phyloP scores from a whole-genome alignment of 2,888 invertebrate species.

The Caenorhabditis sp. region DNA sequence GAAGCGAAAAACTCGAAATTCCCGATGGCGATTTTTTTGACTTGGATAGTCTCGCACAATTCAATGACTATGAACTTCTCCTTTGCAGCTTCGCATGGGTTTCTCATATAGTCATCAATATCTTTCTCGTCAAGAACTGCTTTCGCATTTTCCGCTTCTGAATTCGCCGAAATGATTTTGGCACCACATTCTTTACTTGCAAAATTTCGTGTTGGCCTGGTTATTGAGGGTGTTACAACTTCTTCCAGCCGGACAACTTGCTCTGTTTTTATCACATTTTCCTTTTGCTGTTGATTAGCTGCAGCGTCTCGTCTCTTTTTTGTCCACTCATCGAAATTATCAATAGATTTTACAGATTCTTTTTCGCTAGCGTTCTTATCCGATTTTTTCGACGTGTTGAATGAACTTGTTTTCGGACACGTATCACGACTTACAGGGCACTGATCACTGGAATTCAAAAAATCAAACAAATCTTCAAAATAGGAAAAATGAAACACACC shows the following conservation, averaged over 20 bases:
- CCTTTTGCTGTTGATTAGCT: slow-evolving; percentile 1
- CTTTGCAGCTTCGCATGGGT: slow-evolving; percentile 82
- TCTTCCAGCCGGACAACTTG: slow-evolving; percentile 12
- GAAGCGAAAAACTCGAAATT: slow-evolving; percentile 98
- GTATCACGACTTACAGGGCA: slow-evolving; percentile 5
- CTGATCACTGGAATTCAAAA: not conserved
- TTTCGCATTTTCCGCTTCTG: slow-evolving; percentile 83
- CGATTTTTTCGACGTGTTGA: slow-evolving; percentile 21
- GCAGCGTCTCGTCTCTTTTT: slow-evolving; percentile 37
- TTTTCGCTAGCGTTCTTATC: slow-evolving; percentile 4
- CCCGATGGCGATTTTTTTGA: slow-evolving; percentile 85
- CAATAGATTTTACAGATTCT: slow-evolving; percentile 31
- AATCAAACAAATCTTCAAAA: not conserved
- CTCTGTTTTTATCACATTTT: no score
- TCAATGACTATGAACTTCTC: slow-evolving; percentile 84
- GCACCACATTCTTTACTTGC: slow-evolving; percentile 96
- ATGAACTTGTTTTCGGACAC: slow-evolving; percentile 19
- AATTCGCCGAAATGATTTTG: slow-evolving; percentile 90
- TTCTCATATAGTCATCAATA: slow-evolving; percentile 93
- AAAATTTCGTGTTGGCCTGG: slow-evolving; percentile 70
- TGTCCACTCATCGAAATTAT: slow-evolving; percentile 44
- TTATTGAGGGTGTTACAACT: slow-evolving; percentile 9
- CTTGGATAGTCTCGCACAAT: slow-evolving; percentile 93
- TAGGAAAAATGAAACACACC: no score
- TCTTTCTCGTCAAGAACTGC: slow-evolving; percentile 80